Evolutionary conservation across 2,888 invertebrate species (phyloP), one percentile per base, ranked within the genome.

Genomic region (Lithodes maja): DNA sequence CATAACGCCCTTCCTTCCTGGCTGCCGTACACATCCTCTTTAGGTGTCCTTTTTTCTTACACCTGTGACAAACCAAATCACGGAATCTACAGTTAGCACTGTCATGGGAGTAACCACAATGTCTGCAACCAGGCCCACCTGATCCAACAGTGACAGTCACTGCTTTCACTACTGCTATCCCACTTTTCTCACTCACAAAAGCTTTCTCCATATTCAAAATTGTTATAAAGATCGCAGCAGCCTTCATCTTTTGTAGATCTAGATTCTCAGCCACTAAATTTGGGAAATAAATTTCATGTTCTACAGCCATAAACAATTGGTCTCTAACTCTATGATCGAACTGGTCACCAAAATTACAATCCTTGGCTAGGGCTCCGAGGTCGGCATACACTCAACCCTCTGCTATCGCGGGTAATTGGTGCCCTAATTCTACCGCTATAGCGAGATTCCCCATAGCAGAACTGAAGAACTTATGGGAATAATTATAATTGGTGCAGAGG

Each of bases 201-300:
- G 82, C 83, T 15, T 80, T 80, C n/a, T 54, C 53, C 17, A 80
- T 49, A 17, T 80, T 54, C 15, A 80, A 17, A 15, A 80, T 80
- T 49, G 54, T 52, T 54, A 69, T 15, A 85, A 87, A 87, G 79
- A 77, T 93, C 33, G 90, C 12, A 71, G 52, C n/a, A n/a, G 33
- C 12, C 17, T 9, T 71, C 71, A 83, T 74, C n/a, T 74, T 75
- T 53, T 74, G 83, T 49, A 83, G 52, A 83, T 83, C 83, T 5
- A 83, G 3, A 75, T 53, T 83, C 33, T 74, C 83, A 9, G 53
- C 75, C 33, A 55, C 83, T 17, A 74, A 74, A 83, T 83, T 83
- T 17, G 71, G 74, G 49, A 83, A 83, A 83, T 83, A 75, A 7
- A 83, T 75, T 74, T 83, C 74, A 53, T 55, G 3, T 17, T 83